These are phyloP conservation scores for Tachysurus vachellii DNA, from an alignment of 2,113 vertebrate genomes.

Conservation along the genomic window DNA sequence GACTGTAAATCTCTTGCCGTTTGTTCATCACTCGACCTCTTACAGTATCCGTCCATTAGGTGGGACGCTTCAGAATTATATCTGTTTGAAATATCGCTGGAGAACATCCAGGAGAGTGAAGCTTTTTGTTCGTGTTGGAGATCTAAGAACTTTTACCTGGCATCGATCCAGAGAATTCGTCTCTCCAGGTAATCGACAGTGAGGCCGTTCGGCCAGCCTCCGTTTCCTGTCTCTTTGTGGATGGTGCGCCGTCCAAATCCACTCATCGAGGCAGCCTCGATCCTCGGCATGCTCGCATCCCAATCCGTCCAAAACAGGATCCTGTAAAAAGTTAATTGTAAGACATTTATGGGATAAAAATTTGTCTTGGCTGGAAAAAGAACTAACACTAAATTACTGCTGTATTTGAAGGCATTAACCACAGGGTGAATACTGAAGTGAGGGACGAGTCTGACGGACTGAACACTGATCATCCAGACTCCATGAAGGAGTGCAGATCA, in stretches of 20 bases:
- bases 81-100: not conserved
- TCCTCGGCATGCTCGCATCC: conserved; percentile 93
- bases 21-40: not conserved
- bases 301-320: conserved; percentile 99
- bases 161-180: conserved; percentile 96
- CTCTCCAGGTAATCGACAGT: conserved; percentile 95
- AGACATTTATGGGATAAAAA: not conserved
- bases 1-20: not conserved
- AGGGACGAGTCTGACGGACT: not conserved
- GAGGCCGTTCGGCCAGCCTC: conserved; percentile 97
- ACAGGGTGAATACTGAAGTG: not conserved
- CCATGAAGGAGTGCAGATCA: not conserved
- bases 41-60: not conserved
- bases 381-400: not conserved
- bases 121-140: not conserved
- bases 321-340: conserved; percentile 58
- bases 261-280: conserved; percentile 97
- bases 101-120: not conserved
- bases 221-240: conserved; percentile 91
- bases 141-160: conserved; percentile 74
- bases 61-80: not conserved
- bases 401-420: not conserved
- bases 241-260: conserved; percentile 89
- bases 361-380: not conserved
- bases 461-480: not conserved